Evolutionary conservation across 2,113 vertebrate species (phyloP), one percentile per base, ranked within the genome.

Genomic region (Platysteira castanea): DNA sequence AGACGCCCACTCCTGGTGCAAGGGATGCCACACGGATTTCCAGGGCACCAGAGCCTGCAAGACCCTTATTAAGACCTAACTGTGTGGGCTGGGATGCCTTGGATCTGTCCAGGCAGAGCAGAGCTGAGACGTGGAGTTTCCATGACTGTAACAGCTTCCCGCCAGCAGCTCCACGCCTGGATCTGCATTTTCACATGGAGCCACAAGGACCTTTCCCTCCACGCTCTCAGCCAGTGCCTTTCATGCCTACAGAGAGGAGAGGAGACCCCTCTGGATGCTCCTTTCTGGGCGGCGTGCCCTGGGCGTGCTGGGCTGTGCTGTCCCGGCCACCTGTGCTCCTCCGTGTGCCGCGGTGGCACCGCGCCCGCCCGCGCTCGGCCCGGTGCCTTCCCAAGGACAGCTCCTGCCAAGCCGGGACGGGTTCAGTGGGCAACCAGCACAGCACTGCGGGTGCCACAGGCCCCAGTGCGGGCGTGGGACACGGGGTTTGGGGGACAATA

Each of bases 401-500:
- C 35, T 64, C 85, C 84, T 90, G 76, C 86, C 90, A 52, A 85
- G 78, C 4, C 68, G 24, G 46, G 79, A 8, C 0, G 14, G 44
- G 73, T 24, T 44, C 30, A 18, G 5, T 1, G 63, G 52, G 24
- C 70, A 77, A 35, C 13, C 52, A 77, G 53, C 56, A 39, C 90
- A 41, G 4, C 0, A 0, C 59, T 1, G 15, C 1, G 6, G 24
- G 57, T 35, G 30, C 49, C 71, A 54, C 30, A 0, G 63, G 26
- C 47, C 46, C 54, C 7, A 5, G 15, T 1, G 4, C 2, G 33
- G 39, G 2, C 64, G 1, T 14, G 19, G 39, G 30, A 39, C 8
- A 14, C 28, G 3, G 1, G 12, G 8, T 21, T 27, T 27, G 7
- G 54, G 37, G 63, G 44, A 26, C 50, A 87, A 4, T 1, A 4